Evolutionary conservation across 2,888 invertebrate genomes (phyloP), one percentile per base, ranked within the genome.

Genomic region (Pristionchus fissidentatus): DNA sequence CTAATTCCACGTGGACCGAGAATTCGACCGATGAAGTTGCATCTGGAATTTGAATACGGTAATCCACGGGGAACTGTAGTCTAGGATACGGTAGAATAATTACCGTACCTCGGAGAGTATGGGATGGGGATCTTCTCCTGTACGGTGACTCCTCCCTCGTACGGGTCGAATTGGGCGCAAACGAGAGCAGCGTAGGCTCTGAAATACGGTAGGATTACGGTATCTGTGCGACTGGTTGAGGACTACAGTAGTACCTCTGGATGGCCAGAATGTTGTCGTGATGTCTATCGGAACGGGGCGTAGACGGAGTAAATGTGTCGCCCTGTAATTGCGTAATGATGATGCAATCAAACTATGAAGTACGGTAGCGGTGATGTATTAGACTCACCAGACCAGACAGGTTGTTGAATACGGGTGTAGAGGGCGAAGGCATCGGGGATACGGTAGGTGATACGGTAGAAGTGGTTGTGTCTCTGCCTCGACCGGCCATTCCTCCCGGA

Each of bases 1-100:
- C 89, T 87, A 79, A 89, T 86, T 77, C 91, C 91, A 66, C 90
- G 89, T 1, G 91, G 91, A 7, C 91, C 91, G 46, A 91, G 86
- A 80, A 91, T 90, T 10, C 85, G 85, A 22, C 85, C 85, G 35
- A 85, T 85, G 81, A 84, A 84, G 41, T 85, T 85, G 75, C 73
- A 80, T 32, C 84, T 60, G 78, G n/a, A 55, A 10, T 60, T 60
- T 22, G 7, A 10, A 7, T 35, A n/a, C 49, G 1, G 46, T n/a
- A 4, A 7, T 7, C 3, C 26, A 43, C 22, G 89, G 88, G 81
- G 90, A 90, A 32, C 90, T 87, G 7, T 85, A 3, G 86, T 52
- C 89, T 88, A n/a, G 87, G 60, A 38, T 10, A 35, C 19, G 7
- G 35, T 62, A 62, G n/a, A 15, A 62, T 29, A 35, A 1, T 8